Base-by-base conservation (phyloP, 2,888 invertebrate species). In the Mythimna lalbum region DNA sequence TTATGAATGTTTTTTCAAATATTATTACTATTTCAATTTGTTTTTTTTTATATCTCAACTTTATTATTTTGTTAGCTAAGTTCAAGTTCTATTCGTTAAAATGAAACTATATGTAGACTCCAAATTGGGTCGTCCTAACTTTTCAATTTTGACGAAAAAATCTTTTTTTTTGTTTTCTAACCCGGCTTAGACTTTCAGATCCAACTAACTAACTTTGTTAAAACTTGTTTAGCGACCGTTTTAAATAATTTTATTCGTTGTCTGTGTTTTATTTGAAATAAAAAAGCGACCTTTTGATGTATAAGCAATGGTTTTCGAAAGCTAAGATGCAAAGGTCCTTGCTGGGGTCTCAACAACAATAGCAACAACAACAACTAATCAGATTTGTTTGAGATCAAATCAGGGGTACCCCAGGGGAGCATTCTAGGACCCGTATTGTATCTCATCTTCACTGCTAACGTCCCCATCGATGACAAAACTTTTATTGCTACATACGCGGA, bases 71-170 rank as follows among this genome's bases (percentile, higher is more conserved):
- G 21, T 36, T 31, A 31, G 7, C 5, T 5, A 10, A 67, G 10
- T 52, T 36, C 33, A n/a, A 39, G 4, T n/a, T 62, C 19, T 47
- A 47, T 60, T 60, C 59, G 36, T 56, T 23, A 43, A 56, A 78
- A 55, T 4, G 2, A 36, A 77, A 74, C 61, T 70, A 39, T 56
- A 4, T 33, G 5, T 14, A 2, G 14, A n/a, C 10, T 14, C 39
- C 59, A 78, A 73, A 64, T 78, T 79, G 67, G 21, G n/a, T 67
- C 9, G 47, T 23, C 17, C 6, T 21, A 64, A 61, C 73, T 66
- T 78, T 78, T 62, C 5, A 19, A 72, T 63, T 63, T 47, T 10
- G 3, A 50, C 59, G 19, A 49, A 0, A 63, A 27, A 21, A n/a
- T 62, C 1, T 55, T 61, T 53, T 36, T 31, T 56, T 71, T 60